Base-by-base conservation (phyloP, 2,113 vertebrate species). In the Marmota monax region DNA sequence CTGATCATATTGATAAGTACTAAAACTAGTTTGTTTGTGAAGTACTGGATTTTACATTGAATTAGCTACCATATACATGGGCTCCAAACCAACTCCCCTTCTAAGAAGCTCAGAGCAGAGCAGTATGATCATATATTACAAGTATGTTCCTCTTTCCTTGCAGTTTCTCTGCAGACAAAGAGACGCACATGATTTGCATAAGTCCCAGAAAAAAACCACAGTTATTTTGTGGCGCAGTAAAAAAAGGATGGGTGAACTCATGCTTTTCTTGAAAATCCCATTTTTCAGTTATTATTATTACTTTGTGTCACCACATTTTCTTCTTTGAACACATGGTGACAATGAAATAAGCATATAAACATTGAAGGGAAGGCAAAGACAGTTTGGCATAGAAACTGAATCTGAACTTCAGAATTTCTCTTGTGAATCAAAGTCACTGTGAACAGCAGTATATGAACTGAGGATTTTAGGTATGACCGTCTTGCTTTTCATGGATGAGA, bases 191-290 rank as follows among this genome's bases (percentile, higher is more conserved):
- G 5, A 63, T 51, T 7, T 77, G 11, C 0, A 3, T n/a, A 23
- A 27, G 29, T 34, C 34, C 20, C 37, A 45, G 25, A 51, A 23
- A 65, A 91, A 90, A 76, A 2, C 29, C 77, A 84, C 27, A 27
- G 4, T 32, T 17, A 11, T 32, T 58, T n/a, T 79, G 48, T 0
- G 56, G 78, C 13, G 18, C n/a, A 4, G 32, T 6, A n/a, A 5
- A 58, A 45, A 45, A 77, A 2, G 12, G 2, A n/a, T 7, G 32
- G n/a, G 2, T 6, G 23, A 23, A 48, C 5, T n/a, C 1, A 8
- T 8, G 7, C 61, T 32, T 70, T 58, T 45, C 48, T 48, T 91
- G 22, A 6, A 76, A 25, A n/a, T 86, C 17, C 42, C 14, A 48
- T 45, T 73, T 84, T 70, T 29, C 42, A 39, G 25, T 51, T 58